A percentile compares a stretch with the other conserved stretches of the same genome.
These are phyloP conservation scores for Forbesichthys agassizii DNA, from an alignment of 2,113 vertebrate genomes.

Conservation along the genomic window DNA sequence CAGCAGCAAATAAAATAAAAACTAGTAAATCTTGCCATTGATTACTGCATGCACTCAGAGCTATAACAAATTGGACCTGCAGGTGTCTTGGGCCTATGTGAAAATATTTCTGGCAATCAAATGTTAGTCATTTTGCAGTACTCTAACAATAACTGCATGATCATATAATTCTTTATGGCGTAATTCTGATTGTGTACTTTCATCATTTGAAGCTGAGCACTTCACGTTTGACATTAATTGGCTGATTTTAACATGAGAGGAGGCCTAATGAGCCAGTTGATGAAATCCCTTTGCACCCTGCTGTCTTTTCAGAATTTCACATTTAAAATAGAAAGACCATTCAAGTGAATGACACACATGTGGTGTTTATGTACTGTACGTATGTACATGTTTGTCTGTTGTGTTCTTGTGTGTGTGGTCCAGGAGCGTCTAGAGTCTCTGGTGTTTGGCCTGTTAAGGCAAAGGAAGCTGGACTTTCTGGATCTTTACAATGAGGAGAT, in stretches of 20 bases:
- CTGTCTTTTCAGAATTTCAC: no score
- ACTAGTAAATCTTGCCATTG: not conserved
- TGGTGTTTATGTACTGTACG: not conserved
- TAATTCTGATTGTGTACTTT: no score
- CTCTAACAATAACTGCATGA: no score
- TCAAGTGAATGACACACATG: not conserved
- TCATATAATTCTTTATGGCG: no score
- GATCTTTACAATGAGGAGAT: constrained; percentile 96
- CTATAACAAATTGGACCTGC: not conserved
- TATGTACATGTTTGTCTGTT: constrained; percentile 15
- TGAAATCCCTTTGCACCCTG: no score
- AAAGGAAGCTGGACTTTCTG: constrained; percentile 95
- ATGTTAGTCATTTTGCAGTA: no score
- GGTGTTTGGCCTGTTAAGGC: constrained; percentile 92
- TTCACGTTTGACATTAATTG: no score
- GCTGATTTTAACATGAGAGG: no score
- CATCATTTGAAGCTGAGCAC: no score
- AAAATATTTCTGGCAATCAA: not conserved
- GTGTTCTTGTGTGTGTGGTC: constrained; percentile 14
- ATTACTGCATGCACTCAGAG: not conserved
- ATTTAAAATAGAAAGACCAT: no score
- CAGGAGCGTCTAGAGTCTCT: constrained; percentile 92
- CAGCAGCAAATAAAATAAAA: not conserved
- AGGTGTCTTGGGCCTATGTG: constrained; percentile 13
- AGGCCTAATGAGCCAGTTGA: no score